Evolutionary conservation across 2,113 vertebrate species (phyloP).

Genomic region (Brevimyrus niger): DNA sequence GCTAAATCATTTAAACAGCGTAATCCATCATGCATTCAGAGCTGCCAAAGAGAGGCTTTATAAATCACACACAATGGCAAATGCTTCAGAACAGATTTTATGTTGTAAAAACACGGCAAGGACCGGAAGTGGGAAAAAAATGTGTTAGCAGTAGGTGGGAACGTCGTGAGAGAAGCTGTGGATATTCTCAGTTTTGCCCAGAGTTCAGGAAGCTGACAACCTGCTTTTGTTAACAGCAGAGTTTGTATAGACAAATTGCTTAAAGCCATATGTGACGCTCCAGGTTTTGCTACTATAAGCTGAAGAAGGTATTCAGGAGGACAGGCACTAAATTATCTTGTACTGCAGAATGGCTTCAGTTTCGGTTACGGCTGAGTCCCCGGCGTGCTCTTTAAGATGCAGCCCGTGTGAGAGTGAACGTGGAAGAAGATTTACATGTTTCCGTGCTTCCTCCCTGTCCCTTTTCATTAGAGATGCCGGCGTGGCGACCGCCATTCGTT

Average conservation of each 20-base stretch:
- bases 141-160: not conserved
- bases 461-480: conserved; percentile 22
- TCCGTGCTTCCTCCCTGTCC: not conserved
- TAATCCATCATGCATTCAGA: not conserved
- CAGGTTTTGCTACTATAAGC: not conserved
- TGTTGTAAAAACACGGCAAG: not conserved
- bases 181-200: no score
- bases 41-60: not conserved
- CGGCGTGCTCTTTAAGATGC: conserved; percentile 6
- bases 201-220: not conserved
- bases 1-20: not conserved
- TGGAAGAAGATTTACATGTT: not conserved
- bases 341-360: not conserved
- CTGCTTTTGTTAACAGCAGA: not conserved
- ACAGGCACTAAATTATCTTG: conserved; percentile 15
- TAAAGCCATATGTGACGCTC: not conserved
- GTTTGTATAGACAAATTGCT: not conserved
- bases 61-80: not conserved
- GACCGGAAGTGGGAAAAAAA: no score
- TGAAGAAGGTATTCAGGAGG: not conserved
- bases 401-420: not conserved
- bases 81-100: not conserved
- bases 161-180: not conserved
- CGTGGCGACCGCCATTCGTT: not conserved
- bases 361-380: not conserved